phyloP scores from a whole-genome alignment of 2,113 vertebrate species.

The Callipepla californica region DNA sequence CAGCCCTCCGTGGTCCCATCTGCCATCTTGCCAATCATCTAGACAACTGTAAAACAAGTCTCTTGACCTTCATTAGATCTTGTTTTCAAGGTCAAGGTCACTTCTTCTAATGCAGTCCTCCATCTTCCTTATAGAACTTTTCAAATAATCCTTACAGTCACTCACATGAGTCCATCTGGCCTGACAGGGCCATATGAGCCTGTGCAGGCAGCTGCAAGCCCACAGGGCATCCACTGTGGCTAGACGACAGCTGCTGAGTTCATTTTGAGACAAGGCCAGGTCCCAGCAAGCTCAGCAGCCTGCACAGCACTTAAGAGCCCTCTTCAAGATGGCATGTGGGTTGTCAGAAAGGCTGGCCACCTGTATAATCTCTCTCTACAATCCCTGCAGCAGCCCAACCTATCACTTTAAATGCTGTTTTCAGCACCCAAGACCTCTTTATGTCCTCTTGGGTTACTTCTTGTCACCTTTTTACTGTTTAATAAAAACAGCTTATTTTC shows the following conservation, averaged over 20 bases:
- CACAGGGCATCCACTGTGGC: not conserved
- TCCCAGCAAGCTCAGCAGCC: not conserved
- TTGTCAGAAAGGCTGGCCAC: not conserved
- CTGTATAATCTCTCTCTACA: not conserved
- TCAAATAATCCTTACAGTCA: not conserved
- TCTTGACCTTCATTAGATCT: no score
- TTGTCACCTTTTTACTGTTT: not conserved
- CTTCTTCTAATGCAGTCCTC: no score
- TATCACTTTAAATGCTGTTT: not conserved
- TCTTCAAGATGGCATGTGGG: not conserved
- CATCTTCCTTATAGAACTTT: no score
- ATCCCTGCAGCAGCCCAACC: not conserved
- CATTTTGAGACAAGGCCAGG: rapidly evolving
- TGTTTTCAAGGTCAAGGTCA: no score
- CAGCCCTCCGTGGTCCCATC: no score
- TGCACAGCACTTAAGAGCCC: not conserved
- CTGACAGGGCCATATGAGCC: rapidly evolving
- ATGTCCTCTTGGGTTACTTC: not conserved
- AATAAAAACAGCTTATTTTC: not conserved
- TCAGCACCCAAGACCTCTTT: not conserved
- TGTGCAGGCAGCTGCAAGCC: not conserved
- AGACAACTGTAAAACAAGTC: no score
- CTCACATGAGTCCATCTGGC: rapidly evolving
- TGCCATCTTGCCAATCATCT: no score
- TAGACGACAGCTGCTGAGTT: rapidly evolving